Conservation (phyloP, 2,888 invertebrate species). For the Corythucha ciliata region DNA sequence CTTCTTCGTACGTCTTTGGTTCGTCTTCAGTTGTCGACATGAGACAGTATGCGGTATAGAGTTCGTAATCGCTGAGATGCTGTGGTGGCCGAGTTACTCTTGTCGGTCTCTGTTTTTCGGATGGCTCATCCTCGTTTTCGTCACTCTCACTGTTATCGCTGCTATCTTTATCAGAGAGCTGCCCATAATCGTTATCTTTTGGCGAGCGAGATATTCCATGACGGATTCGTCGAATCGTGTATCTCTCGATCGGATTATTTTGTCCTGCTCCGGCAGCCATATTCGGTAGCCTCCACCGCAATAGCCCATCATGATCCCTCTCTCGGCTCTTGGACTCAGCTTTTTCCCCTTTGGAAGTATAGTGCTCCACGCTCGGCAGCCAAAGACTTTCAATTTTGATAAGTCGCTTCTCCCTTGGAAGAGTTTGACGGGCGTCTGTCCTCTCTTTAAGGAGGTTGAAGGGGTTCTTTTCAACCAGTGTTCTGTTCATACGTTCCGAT, state of each 20-base stretch:
- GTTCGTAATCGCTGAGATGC: conserved; percentile 23
- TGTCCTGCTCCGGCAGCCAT: conserved; percentile 13
- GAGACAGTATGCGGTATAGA: conserved; percentile 24
- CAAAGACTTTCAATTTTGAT: conserved; percentile 29
- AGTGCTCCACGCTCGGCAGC: conserved; percentile 24
- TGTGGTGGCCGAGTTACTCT: conserved; percentile 1
- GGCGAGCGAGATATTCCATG: too few species aligned
- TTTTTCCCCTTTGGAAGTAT: conserved; percentile 19
- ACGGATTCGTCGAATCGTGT: conserved; percentile 16
- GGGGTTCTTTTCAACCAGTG: conserved; percentile 34
- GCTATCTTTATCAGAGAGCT: too few species aligned
- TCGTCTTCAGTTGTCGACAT: conserved; percentile 13
- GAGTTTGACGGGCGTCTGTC: conserved; percentile 24
- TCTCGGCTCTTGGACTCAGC: conserved; percentile 18
- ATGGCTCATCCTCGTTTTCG: too few species aligned
- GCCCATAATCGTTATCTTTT: too few species aligned
- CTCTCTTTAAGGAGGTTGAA: conserved; percentile 20
- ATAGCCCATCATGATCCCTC: conserved; percentile 22
- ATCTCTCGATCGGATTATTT: conserved; percentile 23
- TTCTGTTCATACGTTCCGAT: conserved; percentile 34
- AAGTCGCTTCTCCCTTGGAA: conserved; percentile 25
- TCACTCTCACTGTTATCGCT: too few species aligned
- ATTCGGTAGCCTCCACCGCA: conserved; percentile 25
- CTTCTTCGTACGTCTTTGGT: conserved; percentile 24
- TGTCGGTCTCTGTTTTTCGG: background rate